Conservation (phyloP, 2,797 vertebrate species). For the Platyrinchus mystaceus region DNA sequence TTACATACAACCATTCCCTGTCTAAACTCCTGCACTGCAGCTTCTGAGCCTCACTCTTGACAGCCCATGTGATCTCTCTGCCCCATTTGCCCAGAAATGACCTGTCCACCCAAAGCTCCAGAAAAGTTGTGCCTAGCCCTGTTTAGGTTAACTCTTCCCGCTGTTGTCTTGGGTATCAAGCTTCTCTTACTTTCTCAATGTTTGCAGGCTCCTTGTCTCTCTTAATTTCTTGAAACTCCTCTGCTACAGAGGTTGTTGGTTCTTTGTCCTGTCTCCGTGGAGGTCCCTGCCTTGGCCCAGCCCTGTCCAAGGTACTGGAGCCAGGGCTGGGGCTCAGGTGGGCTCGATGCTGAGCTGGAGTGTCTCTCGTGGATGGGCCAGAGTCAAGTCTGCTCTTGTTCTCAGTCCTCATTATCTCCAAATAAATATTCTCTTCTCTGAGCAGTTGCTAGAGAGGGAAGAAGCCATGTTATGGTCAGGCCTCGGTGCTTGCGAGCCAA, state of each 20-base stretch:
- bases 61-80: accelerated
- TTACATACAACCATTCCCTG: background rate
- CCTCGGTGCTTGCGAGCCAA: background rate
- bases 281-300: background rate
- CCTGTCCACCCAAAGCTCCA: background rate
- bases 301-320: slow-evolving; percentile 20
- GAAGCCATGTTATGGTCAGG: background rate
- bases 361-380: background rate
- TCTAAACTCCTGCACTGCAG: background rate
- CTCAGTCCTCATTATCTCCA: background rate
- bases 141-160: background rate
- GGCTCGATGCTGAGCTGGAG: accelerated
- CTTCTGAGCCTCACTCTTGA: background rate
- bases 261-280: accelerated
- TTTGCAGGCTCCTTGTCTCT: background rate
- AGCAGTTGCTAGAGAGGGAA: background rate
- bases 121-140: background rate
- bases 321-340: background rate
- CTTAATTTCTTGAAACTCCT: background rate
- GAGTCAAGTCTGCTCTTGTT: background rate
- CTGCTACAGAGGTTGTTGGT: accelerated
- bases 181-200: background rate
- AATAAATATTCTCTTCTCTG: background rate
- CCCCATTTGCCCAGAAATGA: background rate
- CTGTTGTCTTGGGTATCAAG: background rate